phyloP scores from a whole-genome alignment of 2,797 vertebrate genomes.

The Tamandua tetradactyla region DNA sequence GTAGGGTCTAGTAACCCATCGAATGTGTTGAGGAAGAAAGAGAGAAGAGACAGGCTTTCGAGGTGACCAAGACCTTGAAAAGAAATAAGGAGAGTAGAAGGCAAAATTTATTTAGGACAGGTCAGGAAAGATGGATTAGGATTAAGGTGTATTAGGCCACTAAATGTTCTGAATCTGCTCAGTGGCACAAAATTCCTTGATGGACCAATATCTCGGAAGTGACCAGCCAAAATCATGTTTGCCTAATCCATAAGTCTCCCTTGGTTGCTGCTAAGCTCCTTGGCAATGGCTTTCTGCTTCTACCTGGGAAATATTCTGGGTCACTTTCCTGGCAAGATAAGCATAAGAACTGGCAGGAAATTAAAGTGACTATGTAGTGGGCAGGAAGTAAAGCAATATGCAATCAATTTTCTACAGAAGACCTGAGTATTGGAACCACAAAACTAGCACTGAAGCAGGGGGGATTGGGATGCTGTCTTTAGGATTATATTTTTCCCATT shows the following conservation, averaged over 20 bases:
- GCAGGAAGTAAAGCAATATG: not conserved
- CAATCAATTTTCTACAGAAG: not conserved
- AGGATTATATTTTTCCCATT: not conserved
- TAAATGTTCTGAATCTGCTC: not conserved
- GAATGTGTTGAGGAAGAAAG: not conserved
- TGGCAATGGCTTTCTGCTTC: constrained; percentile 33
- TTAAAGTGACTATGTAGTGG: not conserved
- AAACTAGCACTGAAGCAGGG: not conserved
- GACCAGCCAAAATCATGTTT: not conserved
- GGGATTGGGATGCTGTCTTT: not conserved
- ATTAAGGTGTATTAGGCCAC: not conserved
- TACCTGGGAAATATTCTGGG: constrained; percentile 32
- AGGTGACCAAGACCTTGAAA: not conserved
- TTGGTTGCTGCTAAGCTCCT: not conserved
- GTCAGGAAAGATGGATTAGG: not conserved
- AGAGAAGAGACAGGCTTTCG: not conserved
- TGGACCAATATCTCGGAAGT: not conserved
- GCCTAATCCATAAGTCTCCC: not conserved
- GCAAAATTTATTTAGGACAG: not conserved
- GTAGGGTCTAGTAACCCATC: not conserved
- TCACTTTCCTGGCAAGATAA: constrained; percentile 41
- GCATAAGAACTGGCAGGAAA: not conserved
- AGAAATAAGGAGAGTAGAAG: constrained; percentile 9
- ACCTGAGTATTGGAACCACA: not conserved
- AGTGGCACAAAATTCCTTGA: not conserved